Conservation (phyloP, 2,113 vertebrate genomes). For the Lepidothrix coronata region DNA sequence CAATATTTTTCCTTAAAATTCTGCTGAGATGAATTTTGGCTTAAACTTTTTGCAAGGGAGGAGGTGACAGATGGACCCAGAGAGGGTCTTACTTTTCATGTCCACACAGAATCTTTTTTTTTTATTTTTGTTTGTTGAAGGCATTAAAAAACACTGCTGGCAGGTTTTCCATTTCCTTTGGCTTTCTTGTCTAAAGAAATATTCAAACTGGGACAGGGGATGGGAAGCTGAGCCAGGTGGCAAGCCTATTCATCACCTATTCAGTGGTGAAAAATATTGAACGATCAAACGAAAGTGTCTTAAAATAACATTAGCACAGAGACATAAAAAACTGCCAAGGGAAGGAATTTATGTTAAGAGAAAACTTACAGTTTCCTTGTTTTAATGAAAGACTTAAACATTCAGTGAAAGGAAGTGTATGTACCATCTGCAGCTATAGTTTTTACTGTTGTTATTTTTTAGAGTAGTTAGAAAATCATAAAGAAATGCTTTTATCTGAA, state of each 20-base stretch:
- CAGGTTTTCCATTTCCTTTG: conserved; percentile 53
- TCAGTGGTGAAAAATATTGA: conserved; percentile 56
- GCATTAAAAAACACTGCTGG: conserved; percentile 20
- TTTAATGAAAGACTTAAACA: neutral
- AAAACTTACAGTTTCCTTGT: conserved; percentile 3
- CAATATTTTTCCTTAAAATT: conserved; percentile 34
- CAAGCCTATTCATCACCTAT: conserved; percentile 53
- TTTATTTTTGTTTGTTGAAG: conserved; percentile 41
- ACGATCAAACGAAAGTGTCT: conserved; percentile 54
- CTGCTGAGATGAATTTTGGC: conserved; percentile 16
- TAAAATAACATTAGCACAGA: conserved; percentile 54
- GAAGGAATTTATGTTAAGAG: conserved; percentile 32
- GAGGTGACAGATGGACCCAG: neutral
- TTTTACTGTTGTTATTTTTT: neutral
- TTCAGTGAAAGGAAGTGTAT: neutral
- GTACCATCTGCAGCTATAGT: neutral
- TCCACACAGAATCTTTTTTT: neutral
- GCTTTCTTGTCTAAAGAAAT: conserved; percentile 21
- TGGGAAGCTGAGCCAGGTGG: conserved; percentile 43
- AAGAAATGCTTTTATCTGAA: neutral
- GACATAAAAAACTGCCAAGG: conserved; percentile 15
- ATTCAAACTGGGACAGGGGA: neutral
- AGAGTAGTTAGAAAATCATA: neutral
- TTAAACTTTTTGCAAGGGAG: conserved; percentile 11
- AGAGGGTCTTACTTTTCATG: neutral